Evolutionary conservation across 2,113 vertebrate species (phyloP).

Genomic region (Ramphastos sulfuratus): DNA sequence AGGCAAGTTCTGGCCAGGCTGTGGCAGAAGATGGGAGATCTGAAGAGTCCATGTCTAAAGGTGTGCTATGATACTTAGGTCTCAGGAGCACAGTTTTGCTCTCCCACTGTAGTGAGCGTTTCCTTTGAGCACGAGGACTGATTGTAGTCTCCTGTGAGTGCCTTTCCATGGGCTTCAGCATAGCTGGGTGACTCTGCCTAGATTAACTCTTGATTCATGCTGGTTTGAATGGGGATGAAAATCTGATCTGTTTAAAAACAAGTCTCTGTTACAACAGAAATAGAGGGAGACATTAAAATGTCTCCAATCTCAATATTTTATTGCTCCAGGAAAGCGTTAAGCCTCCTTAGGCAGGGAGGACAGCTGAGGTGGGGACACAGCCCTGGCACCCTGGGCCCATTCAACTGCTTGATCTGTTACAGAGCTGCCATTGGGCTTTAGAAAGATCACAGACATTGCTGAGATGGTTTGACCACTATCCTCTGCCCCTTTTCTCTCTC

Average conservation of each 20-base stretch:
- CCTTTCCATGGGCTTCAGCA: not conserved
- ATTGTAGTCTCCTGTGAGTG: not conserved
- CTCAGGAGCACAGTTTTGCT: constrained; percentile 27
- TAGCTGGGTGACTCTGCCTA: not conserved
- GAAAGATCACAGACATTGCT: not conserved
- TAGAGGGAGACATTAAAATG: not conserved
- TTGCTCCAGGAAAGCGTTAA: not conserved
- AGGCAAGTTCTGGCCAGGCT: constrained; percentile 19
- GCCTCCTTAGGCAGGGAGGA: not conserved
- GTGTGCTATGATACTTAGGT: constrained; percentile 1
- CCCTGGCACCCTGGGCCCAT: not conserved
- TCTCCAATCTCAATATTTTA: not conserved
- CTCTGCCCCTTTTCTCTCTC: not conserved
- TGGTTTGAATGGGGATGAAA: not conserved
- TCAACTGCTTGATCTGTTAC: not conserved
- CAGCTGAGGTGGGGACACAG: not conserved
- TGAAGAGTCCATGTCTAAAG: not conserved
- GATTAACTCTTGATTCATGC: constrained; percentile 25
- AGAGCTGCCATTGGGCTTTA: rapidly evolving
- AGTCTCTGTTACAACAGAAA: not conserved
- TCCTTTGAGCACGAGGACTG: not conserved
- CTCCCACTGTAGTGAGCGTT: not conserved
- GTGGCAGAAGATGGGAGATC: not conserved
- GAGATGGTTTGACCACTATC: not conserved
- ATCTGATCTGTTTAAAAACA: constrained; percentile 23